Conservation (phyloP, 2,113 vertebrate genomes). For the Atrichornis clamosus region DNA sequence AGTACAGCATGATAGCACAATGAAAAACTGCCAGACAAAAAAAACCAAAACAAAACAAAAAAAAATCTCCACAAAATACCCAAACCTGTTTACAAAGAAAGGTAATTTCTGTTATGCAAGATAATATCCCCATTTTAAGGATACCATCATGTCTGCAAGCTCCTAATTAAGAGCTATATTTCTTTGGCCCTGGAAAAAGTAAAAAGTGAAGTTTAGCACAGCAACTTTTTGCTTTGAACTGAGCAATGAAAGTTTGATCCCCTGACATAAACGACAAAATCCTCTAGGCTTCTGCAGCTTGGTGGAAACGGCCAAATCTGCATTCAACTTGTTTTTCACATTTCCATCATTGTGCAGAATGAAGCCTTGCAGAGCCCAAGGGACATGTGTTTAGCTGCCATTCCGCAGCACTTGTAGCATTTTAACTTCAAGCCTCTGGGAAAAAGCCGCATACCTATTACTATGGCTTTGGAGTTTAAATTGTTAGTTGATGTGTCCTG, state of each 20-base stretch:
- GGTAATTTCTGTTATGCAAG: neutral
- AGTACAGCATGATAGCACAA: rapidly evolving
- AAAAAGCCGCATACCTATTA: constrained; percentile 46
- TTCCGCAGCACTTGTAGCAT: neutral
- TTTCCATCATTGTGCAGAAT: neutral
- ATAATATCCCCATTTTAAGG: neutral
- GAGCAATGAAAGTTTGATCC: neutral
- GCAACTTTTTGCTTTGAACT: constrained; percentile 24
- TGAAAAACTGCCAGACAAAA: neutral
- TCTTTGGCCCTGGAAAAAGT: neutral
- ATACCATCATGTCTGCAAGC: neutral
- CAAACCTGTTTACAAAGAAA: neutral
- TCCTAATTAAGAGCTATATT: neutral
- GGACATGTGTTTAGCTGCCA: neutral
- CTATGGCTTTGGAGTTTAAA: constrained; percentile 30
- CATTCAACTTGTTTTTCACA: constrained; percentile 13
- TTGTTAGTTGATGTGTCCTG: constrained; percentile 21
- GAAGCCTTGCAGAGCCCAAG: neutral
- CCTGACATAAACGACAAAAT: constrained; percentile 6
- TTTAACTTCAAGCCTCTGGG: constrained; percentile 10
- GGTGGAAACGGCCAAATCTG: neutral
- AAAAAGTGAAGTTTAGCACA: neutral
- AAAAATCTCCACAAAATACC: no score
- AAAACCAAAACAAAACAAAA: neutral
- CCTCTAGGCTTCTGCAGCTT: neutral